Evolutionary conservation across 2,113 vertebrate species (phyloP), one percentile per base, ranked within the genome.

Genomic region (Falco punctatus): DNA sequence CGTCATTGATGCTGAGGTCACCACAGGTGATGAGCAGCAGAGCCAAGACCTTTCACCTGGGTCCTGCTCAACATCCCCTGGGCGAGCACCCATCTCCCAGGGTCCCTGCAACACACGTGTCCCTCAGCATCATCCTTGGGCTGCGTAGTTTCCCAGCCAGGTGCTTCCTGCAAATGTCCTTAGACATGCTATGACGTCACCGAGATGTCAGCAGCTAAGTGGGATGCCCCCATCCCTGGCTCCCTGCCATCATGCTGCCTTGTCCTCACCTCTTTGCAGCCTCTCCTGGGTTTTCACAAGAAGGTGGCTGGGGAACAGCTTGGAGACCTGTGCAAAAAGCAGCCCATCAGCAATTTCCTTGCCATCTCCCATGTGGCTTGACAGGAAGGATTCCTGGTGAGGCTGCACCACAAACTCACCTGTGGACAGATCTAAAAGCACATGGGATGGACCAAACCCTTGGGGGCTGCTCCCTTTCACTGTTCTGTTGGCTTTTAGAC

Each of bases 31-130:
- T 33, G 24, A 55, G 11, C 38, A 88, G 10, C 28, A 73, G 42
- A 78, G 52, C 6, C 16, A 44, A 72, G 20, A 28, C 7, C 13
- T 10, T 49, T 96, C 58, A 72, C 9, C 21, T 71, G 6, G 23
- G 23, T 49, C n/a, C 42, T 8, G 1, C 32, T 86, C 4, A 2
- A 40, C 10, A 11, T 5, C 13, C 28, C 18, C 16, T 3, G 24
- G 23, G n/a, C 3, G 10, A 83, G 20, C n/a, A 48, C 5, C 12
- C 19, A 8, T 44, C 42, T 67, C 24, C 42, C 4, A 7, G 22
- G n/a, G 35, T 59, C 24, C 33, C 26, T 74, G 49, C 10, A 55
- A 15, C 2, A 5, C 11, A 4, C 0, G 0, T 26, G 11, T 66
- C 46, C 19, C 26, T 70, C n/a, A 20, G 27, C 55, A 65, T 38